Conservation (phyloP, 1,140 invertebrate species). For the Zeugodacus cucurbitae region DNA sequence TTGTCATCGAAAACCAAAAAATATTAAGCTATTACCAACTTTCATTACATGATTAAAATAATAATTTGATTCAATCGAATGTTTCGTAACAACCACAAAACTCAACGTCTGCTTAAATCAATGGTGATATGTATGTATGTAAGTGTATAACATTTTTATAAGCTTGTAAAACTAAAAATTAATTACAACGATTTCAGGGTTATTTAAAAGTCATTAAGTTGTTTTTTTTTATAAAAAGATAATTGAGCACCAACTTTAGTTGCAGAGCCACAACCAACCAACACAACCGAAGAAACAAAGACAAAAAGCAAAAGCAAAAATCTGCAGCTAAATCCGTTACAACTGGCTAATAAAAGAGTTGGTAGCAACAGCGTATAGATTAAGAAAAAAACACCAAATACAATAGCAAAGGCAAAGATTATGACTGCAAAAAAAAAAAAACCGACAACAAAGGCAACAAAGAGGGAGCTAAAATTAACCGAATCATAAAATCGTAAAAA, state of each 20-base stretch:
- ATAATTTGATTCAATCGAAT: neutral
- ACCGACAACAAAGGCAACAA: neutral
- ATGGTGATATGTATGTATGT: neutral
- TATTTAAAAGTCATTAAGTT: constrained; percentile 21
- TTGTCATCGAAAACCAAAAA: too few species aligned
- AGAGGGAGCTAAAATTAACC: neutral
- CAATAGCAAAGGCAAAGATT: neutral
- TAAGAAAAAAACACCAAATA: neutral
- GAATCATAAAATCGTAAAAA: constrained; percentile 42
- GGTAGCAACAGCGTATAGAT: neutral
- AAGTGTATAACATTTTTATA: neutral
- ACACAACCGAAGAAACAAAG: neutral
- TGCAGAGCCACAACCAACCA: neutral
- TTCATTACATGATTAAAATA: too few species aligned
- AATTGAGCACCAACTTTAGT: neutral
- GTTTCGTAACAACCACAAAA: neutral
- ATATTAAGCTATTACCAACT: too few species aligned
- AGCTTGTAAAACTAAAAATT: neutral
- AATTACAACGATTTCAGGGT: constrained; percentile 37
- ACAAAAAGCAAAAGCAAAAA: neutral
- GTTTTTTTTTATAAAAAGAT: neutral
- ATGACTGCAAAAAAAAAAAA: constrained; percentile 7
- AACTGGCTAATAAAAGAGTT: neutral
- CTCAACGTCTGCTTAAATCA: neutral
- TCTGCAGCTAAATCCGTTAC: neutral